A percentile compares a stretch with the other conserved stretches of the same genome.
Conservation (phyloP, 2,113 vertebrate species). For the Channa maculata region DNA sequence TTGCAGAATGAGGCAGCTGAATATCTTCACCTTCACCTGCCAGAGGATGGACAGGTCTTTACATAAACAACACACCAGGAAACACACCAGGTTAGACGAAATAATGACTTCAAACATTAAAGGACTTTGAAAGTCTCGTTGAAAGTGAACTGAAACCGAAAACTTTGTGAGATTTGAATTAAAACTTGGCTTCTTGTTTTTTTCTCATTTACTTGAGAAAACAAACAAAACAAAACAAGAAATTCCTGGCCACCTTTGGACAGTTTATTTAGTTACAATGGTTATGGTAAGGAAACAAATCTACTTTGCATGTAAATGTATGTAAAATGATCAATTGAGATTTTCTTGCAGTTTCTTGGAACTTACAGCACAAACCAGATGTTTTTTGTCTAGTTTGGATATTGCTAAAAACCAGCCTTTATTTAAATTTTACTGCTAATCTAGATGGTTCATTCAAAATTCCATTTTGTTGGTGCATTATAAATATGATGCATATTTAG, state of each 20-base stretch:
- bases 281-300: neutral
- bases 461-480: neutral
- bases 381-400: too few relatives aligned
- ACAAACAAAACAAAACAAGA: neutral
- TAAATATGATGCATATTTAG: constrained; percentile 17
- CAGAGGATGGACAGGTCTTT: constrained; percentile 29
- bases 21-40: constrained; percentile 49
- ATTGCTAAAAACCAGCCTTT: too few relatives aligned
- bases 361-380: too few relatives aligned
- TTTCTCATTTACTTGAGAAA: neutral
- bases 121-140: neutral
- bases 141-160: neutral
- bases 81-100: neutral
- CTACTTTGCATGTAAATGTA: neutral
- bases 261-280: neutral
- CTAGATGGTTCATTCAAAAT: constrained; percentile 5
- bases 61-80: neutral
- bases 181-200: neutral
- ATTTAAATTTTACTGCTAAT: too few relatives aligned
- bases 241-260: too few relatives aligned
- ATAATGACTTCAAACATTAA: too few relatives aligned
- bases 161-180: neutral
- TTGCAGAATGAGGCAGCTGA: constrained; percentile 46
- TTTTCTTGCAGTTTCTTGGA: too few relatives aligned
- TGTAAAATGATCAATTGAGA: too few relatives aligned